Evolutionary conservation across 2,113 vertebrate species (phyloP).

Genomic region (Chionomys nivalis): DNA sequence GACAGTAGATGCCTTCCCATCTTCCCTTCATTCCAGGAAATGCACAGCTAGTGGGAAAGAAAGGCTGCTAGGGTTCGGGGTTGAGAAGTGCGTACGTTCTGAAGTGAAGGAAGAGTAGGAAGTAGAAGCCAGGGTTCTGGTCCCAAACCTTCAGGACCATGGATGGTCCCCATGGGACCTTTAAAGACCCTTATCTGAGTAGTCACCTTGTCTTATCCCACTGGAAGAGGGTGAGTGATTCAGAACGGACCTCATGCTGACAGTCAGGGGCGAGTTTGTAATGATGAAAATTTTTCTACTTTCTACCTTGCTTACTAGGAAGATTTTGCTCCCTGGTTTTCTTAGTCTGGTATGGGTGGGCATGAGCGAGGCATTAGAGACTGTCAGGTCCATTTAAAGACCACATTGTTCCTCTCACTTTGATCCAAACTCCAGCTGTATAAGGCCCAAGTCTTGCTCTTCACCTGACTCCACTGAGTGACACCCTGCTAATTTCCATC

Average conservation of each 20-base stretch:
- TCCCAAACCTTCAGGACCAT: neutral
- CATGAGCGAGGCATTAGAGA: conserved; percentile 34
- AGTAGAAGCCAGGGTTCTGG: conserved; percentile 6
- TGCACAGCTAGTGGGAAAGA: neutral
- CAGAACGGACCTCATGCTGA: neutral
- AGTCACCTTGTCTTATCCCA: neutral
- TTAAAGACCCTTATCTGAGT: neutral
- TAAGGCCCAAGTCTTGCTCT: neutral
- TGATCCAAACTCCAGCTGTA: conserved; percentile 4
- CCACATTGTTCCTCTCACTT: conserved; percentile 50
- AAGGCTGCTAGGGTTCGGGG: neutral
- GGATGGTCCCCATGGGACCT: neutral
- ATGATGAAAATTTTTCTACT: conserved; percentile 32
- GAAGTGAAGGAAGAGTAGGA: neutral
- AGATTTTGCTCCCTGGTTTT: neutral
- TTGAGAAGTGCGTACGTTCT: conserved; percentile 26
- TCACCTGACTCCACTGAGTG: conserved; percentile 13
- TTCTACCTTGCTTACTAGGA: neutral
- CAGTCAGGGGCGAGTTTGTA: neutral
- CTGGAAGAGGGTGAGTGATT: neutral
- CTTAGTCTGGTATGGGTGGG: neutral
- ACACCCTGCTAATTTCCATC: neutral
- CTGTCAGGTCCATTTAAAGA: conserved; percentile 37
- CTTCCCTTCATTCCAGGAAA: neutral
- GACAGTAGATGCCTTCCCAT: neutral